Evolutionary conservation across 2,888 invertebrate species (phyloP), one percentile per base, ranked within the genome.

Genomic region (Gnatocerus cornutus): DNA sequence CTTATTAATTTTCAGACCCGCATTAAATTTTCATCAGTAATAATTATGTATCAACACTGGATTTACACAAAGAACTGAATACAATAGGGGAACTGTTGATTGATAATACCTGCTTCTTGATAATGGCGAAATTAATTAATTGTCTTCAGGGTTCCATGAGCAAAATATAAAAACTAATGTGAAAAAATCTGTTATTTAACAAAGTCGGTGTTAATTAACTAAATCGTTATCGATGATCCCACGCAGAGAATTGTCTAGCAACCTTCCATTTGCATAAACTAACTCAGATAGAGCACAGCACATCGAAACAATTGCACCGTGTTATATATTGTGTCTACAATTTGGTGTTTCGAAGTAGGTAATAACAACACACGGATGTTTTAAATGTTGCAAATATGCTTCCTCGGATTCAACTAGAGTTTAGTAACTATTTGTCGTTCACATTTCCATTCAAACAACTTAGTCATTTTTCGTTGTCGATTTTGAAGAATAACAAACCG

Each of bases 401-500:
- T 33, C n/a, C 9, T 33, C n/a, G 33, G 2, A 9, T 1, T 33
- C 6, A 12, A 43, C 33, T 33, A 33, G n/a, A n/a, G 33, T 33
- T 33, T 33, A 12, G 12, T 53, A 12, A 13, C 12, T 53, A 55
- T 55, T 55, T 41, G 55, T 55, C 41, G n/a, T 37, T 37, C 14
- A 39, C 16, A 21, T 39, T 39, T 30, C 30, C 13, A 55, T 13
- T 16, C 30, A 39, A 55, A 21, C 55, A 13, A 55, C 55, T 39
- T 39, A 41, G 55, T 55, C 55, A 55, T 55, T 59, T 43, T 48
- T 39, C 21, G 55, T 37, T 56, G 39, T 9, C 56, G 37, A n/a
- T 27, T 41, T 50, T 61, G 61, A 50, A 46, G 33, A 16, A 61
- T 50, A 48, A 48, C 61, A 61, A 33, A 48, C 29, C 37, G 48